Evolutionary conservation across 2,888 invertebrate species (phyloP), one percentile per base, ranked within the genome.

Genomic region (Lomographa bimaculata): DNA sequence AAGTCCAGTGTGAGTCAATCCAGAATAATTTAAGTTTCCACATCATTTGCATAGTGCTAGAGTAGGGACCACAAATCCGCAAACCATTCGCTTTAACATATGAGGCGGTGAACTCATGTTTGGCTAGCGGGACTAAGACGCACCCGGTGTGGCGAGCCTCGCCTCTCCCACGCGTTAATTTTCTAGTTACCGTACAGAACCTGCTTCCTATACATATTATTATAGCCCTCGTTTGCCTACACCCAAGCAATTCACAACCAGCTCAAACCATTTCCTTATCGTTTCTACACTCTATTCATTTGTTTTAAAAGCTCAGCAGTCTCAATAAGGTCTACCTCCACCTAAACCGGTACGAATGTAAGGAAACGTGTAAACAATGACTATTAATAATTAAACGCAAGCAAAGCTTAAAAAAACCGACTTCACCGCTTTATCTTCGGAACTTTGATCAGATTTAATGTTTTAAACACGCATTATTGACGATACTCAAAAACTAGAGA

Each of bases 41-140:
- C 7, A 39, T 36, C 30, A 50, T 53, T 50, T 50, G 47, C 43
- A 43, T 43, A 47, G 19, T 35, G 42, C 39, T 44, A 45, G 36
- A 40, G 36, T 29, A 17, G 21, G 26, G 27, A 37, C 32, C 28
- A 19, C 33, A 37, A 36, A 12, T 19, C 42, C 38, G 32, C 35
- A 27, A 34, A 30, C 24, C 24, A 18, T 43, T 38, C 35, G 32
- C 32, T 27, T n/a, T n/a, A 34, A 30, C 20, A 12, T 35, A 23
- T 18, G 33, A 30, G 11, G 56, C 64, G 66, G 70, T 71, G 64
- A 70, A 68, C 56, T 70, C 70, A 60, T 77, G 71, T 79, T 79
- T 77, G 74, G 57, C 41, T 78, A 78, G 78, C 79, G 78, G 79
- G 66, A 74, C 69, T 37, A 41, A 41, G 38, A 52, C 55, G 52